A percentile compares a stretch with the other conserved stretches of the same genome.
Evolutionary conservation across 2,797 vertebrate species (phyloP).

Genomic region (Xiphorhynchus erythropygius): DNA sequence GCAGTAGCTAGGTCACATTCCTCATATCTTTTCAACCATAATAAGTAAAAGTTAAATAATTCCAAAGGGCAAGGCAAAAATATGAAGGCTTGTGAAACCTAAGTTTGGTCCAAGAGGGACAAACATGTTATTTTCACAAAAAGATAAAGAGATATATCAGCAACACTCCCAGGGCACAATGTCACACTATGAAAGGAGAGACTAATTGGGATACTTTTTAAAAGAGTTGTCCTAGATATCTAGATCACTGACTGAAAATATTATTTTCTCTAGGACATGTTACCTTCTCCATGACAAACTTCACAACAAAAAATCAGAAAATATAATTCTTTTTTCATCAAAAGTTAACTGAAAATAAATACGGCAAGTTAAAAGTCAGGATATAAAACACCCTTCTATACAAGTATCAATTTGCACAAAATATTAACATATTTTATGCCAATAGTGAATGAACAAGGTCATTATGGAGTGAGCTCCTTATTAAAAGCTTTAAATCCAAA

Average conservation of each 20-base stretch:
- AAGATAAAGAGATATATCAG: not conserved
- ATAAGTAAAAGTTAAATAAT: not conserved
- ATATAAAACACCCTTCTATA: not conserved
- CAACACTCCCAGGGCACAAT: not conserved
- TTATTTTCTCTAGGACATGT: not conserved
- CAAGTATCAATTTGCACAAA: not conserved
- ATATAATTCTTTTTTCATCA: accelerated
- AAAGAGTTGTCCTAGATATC: not conserved
- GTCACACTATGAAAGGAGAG: not conserved
- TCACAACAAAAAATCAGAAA: not conserved
- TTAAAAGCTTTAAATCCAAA: slow-evolving; percentile 27
- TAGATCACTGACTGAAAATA: not conserved
- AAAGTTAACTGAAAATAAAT: not conserved
- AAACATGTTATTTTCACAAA: not conserved
- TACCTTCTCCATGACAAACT: not conserved
- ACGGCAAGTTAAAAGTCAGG: not conserved
- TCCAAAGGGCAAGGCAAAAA: not conserved
- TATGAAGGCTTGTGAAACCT: not conserved
- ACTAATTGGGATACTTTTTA: not conserved
- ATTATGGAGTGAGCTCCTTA: not conserved
- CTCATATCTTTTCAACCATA: not conserved
- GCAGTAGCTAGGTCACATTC: not conserved
- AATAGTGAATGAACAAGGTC: not conserved
- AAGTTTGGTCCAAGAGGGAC: not conserved
- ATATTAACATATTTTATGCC: not conserved